These are phyloP conservation scores for Drosophila bunnanda DNA, from an alignment of 2,888 invertebrate genomes.

Conservation along the genomic window DNA sequence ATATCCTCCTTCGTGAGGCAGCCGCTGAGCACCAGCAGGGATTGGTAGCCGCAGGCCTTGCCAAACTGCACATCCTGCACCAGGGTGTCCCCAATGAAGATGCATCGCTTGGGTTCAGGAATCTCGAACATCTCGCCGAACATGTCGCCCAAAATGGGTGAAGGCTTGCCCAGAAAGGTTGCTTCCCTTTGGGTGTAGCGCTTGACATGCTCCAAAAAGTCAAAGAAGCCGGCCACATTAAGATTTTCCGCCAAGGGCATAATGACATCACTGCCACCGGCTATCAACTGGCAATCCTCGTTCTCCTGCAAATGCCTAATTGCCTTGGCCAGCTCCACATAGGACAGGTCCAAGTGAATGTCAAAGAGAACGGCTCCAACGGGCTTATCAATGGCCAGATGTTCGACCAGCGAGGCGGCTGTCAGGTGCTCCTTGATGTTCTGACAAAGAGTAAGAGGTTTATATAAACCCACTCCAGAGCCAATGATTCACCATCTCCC, in stretches of 20 bases:
- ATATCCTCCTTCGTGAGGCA: conserved; percentile 73
- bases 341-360: conserved; percentile 84
- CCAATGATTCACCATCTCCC: background rate
- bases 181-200: conserved; percentile 82
- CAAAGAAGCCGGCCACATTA: conserved; percentile 77
- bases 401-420: conserved; percentile 52
- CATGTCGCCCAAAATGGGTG: conserved; percentile 81
- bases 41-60: conserved; percentile 88
- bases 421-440: conserved; percentile 71
- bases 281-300: conserved; percentile 84
- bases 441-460: conserved; percentile 26
- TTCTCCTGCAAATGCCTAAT: conserved; percentile 83
- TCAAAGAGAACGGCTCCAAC: conserved; percentile 85
- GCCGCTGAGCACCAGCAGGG: conserved; percentile 89
- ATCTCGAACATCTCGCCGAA: conserved; percentile 84
- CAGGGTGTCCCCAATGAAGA: conserved; percentile 94
- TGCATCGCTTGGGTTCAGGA: conserved; percentile 87
- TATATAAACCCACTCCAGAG: background rate
- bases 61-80: conserved; percentile 92
- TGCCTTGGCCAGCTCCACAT: conserved; percentile 84
- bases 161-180: conserved; percentile 85
- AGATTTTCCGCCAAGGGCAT: conserved; percentile 76
- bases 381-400: conserved; percentile 59
- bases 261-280: conserved; percentile 82
- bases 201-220: conserved; percentile 69